Conservation (phyloP, 1,140 invertebrate species). For the Bombus pyrosoma region DNA sequence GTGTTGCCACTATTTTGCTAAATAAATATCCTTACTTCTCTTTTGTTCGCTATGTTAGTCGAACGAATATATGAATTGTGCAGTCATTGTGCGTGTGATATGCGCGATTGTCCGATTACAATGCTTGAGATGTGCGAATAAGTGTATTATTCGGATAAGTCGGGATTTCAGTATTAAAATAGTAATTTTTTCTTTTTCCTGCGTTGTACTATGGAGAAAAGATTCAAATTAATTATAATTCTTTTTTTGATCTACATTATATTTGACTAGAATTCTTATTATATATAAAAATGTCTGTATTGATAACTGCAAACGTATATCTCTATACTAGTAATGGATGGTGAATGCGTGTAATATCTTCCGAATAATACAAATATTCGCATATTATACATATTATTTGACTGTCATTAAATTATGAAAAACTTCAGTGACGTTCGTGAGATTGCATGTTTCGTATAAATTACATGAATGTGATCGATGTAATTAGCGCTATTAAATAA, state of each 20-base stretch:
- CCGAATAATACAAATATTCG: constrained; percentile 18
- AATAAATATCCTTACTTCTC: not conserved
- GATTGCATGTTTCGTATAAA: not conserved
- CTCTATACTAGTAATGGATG: not conserved
- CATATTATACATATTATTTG: not conserved
- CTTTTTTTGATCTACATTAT: not conserved
- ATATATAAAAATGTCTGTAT: not conserved
- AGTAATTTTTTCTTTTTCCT: not conserved
- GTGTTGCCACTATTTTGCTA: not conserved
- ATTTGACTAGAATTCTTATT: not conserved
- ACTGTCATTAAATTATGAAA: not conserved
- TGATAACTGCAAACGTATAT: not conserved
- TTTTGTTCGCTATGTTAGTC: not conserved
- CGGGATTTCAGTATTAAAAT: not conserved
- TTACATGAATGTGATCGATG: not conserved
- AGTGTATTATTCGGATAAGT: not conserved
- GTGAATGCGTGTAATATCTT: not conserved
- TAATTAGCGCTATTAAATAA: not conserved
- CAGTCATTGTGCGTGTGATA: not conserved
- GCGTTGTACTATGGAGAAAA: not conserved
- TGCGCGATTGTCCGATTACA: not conserved
- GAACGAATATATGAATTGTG: not conserved
- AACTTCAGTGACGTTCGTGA: not conserved
- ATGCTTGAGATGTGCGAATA: not conserved
- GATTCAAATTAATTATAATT: not conserved